phyloP scores from a whole-genome alignment of 37 sponge, comb jelly and placozoan genomes.

The Bolinopsis microptera region DNA sequence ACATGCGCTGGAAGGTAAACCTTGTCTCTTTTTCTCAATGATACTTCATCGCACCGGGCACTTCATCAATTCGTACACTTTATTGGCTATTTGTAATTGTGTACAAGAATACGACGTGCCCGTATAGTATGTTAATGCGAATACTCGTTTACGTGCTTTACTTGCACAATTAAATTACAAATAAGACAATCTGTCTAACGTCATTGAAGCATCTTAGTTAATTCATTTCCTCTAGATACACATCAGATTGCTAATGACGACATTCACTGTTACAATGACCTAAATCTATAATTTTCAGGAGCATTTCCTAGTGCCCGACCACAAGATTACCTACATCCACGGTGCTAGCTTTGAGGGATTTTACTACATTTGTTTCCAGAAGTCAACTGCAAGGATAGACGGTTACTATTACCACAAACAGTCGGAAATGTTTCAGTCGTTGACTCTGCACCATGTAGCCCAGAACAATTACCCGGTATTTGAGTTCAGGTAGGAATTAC shows the following conservation, averaged over 20 bases:
- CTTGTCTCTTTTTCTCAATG: neutral
- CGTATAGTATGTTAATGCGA: neutral
- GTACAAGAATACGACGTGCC: too few relatives aligned
- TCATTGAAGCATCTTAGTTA: too few relatives aligned
- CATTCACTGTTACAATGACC: neutral
- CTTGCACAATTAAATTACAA: neutral
- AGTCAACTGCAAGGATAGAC: constrained; percentile 77
- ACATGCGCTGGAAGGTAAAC: constrained; percentile 98
- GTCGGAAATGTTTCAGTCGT: constrained; percentile 85
- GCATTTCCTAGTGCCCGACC: constrained; percentile 89
- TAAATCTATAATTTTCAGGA: constrained; percentile 70
- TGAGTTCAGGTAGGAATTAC: constrained; percentile 65
- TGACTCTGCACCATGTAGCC: constrained; percentile 45
- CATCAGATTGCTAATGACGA: too few relatives aligned
- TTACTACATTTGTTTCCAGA: constrained; percentile 92
- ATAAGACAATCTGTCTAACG: too few relatives aligned
- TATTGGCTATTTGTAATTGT: too few relatives aligned
- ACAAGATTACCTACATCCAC: constrained; percentile 81
- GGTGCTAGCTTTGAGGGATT: constrained; percentile 97
- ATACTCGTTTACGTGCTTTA: neutral
- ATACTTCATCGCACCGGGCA: too few relatives aligned
- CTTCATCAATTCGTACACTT: neutral
- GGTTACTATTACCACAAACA: constrained; percentile 90
- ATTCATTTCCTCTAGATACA: too few relatives aligned
- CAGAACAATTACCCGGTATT: constrained; percentile 20